Evolutionary conservation across 2,888 invertebrate genomes (phyloP).

Genomic region (Hyposoter didymator): DNA sequence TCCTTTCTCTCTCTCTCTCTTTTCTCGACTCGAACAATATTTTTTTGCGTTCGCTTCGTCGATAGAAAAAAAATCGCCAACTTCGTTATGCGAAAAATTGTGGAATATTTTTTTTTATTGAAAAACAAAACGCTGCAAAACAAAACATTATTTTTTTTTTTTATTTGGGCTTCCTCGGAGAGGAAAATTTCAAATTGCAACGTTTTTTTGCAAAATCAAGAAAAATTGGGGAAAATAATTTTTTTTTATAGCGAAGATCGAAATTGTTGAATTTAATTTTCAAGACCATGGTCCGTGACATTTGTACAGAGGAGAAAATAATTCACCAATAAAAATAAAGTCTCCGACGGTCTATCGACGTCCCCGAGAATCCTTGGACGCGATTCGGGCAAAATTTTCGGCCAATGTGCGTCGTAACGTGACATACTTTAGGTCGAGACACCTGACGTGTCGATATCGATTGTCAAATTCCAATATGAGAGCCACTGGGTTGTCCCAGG

Average conservation of each 20-base stretch:
- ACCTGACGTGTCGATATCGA: conserved; percentile 48
- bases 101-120: not conserved
- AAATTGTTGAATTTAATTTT: not conserved
- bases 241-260: no score
- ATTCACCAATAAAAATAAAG: not conserved
- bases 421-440: conserved; percentile 33
- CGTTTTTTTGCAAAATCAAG: not conserved
- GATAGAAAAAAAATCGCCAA: not conserved
- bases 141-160: no score
- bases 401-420: not conserved
- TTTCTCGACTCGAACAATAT: not conserved
- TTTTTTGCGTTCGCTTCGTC: not conserved
- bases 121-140: no score
- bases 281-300: not conserved
- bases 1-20: not conserved
- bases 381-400: not conserved
- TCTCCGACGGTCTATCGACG: not conserved
- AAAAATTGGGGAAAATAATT: not conserved
- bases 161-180: no score
- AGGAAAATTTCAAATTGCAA: not conserved
- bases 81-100: not conserved
- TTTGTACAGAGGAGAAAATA: not conserved
- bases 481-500: conserved; percentile 56
- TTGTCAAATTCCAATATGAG: conserved; percentile 52
- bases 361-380: not conserved